Conservation (phyloP, 2,888 invertebrate genomes). For the Drosophila mettleri region DNA sequence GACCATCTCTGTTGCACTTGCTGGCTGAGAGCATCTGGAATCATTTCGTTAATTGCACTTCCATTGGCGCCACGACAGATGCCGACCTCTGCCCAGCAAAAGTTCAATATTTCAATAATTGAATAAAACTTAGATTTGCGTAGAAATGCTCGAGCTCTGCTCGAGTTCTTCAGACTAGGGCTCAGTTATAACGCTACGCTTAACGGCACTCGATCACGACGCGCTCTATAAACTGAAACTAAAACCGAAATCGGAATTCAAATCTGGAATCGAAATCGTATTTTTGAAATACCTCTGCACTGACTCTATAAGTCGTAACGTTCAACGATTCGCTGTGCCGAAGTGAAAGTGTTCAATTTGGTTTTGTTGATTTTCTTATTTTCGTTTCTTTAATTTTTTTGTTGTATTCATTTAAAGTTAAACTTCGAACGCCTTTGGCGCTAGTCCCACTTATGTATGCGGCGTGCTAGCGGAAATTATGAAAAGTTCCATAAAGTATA, state of each 20-base stretch:
- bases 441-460: constrained; percentile 23
- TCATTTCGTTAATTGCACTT: constrained; percentile 73
- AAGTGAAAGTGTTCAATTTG: constrained; percentile 68
- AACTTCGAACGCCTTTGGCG: constrained; percentile 5
- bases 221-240: constrained; percentile 49
- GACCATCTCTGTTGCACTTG: constrained; percentile 44
- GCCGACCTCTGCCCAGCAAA: constrained; percentile 27
- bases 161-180: constrained; percentile 39
- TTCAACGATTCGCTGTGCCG: constrained; percentile 15
- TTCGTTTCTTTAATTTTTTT: constrained; percentile 18
- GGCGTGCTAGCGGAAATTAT: constrained; percentile 34
- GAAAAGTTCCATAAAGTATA: constrained; percentile 48
- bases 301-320: constrained; percentile 17
- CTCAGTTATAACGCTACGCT: constrained; percentile 61
- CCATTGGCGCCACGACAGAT: constrained; percentile 53
- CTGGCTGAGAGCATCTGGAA: constrained; percentile 29
- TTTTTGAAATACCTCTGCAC: constrained; percentile 21
- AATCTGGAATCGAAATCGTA: constrained; percentile 30
- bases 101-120: constrained; percentile 78
- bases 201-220: constrained; percentile 60
- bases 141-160: constrained; percentile 23
- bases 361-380: constrained; percentile 32
- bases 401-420: constrained; percentile 35
- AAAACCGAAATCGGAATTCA: constrained; percentile 26
- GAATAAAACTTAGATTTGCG: constrained; percentile 72